Evolutionary conservation across 2,888 invertebrate genomes (phyloP).

Genomic region (Micropterix aruncella): DNA sequence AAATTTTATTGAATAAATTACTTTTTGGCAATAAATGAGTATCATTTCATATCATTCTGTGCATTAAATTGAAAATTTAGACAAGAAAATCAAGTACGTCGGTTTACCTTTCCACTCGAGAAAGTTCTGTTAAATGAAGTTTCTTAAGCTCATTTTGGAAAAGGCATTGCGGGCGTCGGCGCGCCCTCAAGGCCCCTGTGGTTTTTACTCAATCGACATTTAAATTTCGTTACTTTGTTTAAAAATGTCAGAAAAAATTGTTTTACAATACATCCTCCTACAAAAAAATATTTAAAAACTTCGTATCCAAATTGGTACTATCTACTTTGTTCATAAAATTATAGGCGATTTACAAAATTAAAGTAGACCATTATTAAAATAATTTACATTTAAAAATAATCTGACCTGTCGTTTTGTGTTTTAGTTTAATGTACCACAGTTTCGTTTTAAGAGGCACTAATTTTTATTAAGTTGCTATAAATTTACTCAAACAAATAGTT

Average conservation of each 20-base stretch:
- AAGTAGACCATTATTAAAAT: slow-evolving; percentile 9
- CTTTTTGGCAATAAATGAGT: slow-evolving; percentile 46
- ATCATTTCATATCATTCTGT: slow-evolving; percentile 46
- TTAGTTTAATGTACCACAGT: slow-evolving; percentile 12
- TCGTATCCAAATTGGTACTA: slow-evolving; percentile 9
- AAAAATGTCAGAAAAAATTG: neutral
- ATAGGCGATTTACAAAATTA: slow-evolving; percentile 10
- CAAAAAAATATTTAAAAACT: slow-evolving; percentile 9
- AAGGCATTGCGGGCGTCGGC: slow-evolving; percentile 9
- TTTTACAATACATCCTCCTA: slow-evolving; percentile 5
- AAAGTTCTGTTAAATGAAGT: no score
- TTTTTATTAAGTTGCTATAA: slow-evolving; percentile 10
- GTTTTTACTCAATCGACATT: neutral
- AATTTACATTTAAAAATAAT: slow-evolving; percentile 10
- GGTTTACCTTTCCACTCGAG: neutral
- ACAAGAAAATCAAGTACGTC: no score
- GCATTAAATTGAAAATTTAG: slow-evolving; percentile 16
- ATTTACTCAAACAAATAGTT: slow-evolving; percentile 4
- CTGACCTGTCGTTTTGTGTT: slow-evolving; percentile 9
- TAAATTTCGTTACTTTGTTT: neutral
- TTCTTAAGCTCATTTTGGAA: slow-evolving; percentile 11
- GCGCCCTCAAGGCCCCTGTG: slow-evolving; percentile 11
- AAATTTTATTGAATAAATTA: slow-evolving; percentile 11
- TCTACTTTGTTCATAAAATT: slow-evolving; percentile 12
- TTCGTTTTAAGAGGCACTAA: slow-evolving; percentile 12